These are phyloP conservation scores for Rotaria magnacalcarata DNA, from an alignment of 2,888 invertebrate species.

Conservation along the genomic window DNA sequence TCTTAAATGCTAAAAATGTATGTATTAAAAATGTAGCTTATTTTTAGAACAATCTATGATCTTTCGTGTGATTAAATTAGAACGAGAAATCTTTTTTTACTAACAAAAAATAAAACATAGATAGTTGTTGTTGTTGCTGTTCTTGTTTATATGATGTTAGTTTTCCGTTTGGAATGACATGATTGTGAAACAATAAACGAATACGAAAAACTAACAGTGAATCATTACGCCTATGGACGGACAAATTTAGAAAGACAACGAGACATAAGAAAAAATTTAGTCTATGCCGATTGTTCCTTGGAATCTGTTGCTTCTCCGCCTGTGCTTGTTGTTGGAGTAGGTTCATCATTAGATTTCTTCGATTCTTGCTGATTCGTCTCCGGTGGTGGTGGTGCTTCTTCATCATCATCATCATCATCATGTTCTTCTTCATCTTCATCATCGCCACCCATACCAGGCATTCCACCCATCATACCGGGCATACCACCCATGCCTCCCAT, in stretches of 20 bases:
- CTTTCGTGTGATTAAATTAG: too few relatives aligned
- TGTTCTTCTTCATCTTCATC: neutral
- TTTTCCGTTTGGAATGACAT: neutral
- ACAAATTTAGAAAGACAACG: neutral
- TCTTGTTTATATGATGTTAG: neutral
- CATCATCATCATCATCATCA: neutral
- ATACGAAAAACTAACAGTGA: neutral
- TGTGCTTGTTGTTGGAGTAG: neutral
- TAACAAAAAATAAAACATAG: neutral
- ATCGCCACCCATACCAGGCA: slow-evolving; percentile 21
- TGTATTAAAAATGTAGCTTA: too few relatives aligned
- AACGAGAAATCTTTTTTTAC: too few relatives aligned
- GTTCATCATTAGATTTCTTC: neutral
- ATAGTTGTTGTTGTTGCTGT: neutral
- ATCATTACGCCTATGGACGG: slow-evolving; percentile 13
- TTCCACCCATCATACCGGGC: slow-evolving; percentile 15
- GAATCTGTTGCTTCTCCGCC: neutral
- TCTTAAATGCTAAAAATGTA: too few relatives aligned
- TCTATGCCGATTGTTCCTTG: neutral
- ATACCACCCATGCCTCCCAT: neutral
- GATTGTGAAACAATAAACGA: neutral
- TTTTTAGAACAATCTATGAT: too few relatives aligned
- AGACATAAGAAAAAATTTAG: neutral
- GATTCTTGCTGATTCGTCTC: neutral
- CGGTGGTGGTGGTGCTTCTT: neutral